Evolutionary conservation across 2,113 vertebrate genomes (phyloP).

Genomic region (Podocnemis expansa): DNA sequence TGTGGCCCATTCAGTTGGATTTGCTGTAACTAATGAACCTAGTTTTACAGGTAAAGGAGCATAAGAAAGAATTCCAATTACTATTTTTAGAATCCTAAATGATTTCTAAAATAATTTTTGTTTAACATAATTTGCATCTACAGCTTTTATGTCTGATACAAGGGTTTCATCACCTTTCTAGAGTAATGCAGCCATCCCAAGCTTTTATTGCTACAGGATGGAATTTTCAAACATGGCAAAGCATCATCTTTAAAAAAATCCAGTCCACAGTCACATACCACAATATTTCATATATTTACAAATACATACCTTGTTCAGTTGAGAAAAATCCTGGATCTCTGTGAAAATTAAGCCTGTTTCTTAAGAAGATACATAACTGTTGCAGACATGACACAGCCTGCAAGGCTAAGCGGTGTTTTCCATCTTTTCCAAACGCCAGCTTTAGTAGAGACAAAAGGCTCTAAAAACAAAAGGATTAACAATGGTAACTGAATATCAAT

Average conservation of each 20-base stretch:
- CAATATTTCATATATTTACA: not conserved
- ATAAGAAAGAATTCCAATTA: not conserved
- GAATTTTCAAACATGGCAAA: not conserved
- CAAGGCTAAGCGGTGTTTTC: conserved; percentile 81
- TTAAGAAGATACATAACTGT: conserved; percentile 88
- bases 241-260: not conserved
- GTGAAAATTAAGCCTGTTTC: conserved; percentile 89
- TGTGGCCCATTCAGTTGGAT: not conserved
- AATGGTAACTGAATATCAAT: not conserved
- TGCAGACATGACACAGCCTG: conserved; percentile 87
- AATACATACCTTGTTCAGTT: conserved; percentile 84
- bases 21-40: not conserved
- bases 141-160: not conserved
- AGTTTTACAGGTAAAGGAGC: not conserved
- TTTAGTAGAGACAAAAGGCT: conserved; percentile 88
- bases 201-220: not conserved
- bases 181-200: not conserved
- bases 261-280: not conserved
- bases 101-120: not conserved
- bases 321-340: conserved; percentile 92
- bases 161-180: not conserved
- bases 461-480: conserved; percentile 72
- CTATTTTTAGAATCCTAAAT: not conserved
- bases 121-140: not conserved
- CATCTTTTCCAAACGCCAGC: conserved; percentile 82